Evolutionary conservation across 2,113 vertebrate species (phyloP).

Genomic region (Phoxinus phoxinus): DNA sequence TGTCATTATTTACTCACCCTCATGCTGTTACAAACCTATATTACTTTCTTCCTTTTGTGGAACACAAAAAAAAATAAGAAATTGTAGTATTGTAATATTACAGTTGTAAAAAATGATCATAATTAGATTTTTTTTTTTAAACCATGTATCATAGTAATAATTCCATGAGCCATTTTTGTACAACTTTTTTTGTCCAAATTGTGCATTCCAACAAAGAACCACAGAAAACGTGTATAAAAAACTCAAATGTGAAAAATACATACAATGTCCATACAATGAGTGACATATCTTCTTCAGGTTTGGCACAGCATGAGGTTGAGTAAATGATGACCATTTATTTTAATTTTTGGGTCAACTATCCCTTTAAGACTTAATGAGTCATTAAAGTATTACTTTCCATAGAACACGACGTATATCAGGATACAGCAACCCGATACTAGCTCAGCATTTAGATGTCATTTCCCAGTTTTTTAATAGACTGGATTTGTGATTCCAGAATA

Average conservation of each 20-base stretch:
- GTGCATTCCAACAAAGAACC: background rate
- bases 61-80: background rate
- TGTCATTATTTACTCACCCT: background rate
- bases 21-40: background rate
- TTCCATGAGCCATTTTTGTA: no score
- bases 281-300: background rate
- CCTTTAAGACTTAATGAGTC: background rate
- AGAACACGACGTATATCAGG: background rate
- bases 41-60: background rate
- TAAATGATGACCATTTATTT: background rate
- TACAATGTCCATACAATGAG: background rate
- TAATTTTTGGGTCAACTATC: background rate
- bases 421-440: background rate
- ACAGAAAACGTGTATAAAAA: background rate
- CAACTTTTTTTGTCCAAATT: background rate
- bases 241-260: no score
- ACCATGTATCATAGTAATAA: no score
- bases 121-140: background rate
- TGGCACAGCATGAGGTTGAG: background rate
- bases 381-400: slow-evolving; percentile 7
- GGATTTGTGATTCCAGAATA: background rate
- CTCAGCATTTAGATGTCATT: background rate
- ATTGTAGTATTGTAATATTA: no score
- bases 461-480: background rate
- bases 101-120: no score